Conservation (phyloP, 2,113 vertebrate species). For the Clinocottus analis region DNA sequence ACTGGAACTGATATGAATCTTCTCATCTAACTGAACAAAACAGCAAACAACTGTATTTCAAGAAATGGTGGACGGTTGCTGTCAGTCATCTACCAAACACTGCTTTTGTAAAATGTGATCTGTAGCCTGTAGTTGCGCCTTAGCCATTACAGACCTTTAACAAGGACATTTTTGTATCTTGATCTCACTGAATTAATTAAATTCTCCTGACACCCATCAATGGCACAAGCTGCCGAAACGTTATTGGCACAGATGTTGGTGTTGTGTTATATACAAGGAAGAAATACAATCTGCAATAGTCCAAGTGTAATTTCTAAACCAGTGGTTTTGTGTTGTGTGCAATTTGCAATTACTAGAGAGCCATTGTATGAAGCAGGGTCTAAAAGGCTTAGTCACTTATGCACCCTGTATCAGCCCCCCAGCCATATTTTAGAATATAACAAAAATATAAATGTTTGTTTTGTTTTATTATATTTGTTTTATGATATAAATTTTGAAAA, state of each 20-base stretch:
- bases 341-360: conserved; percentile 37
- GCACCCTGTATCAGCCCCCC: conserved; percentile 35
- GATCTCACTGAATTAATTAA: conserved; percentile 20
- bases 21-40: conserved; percentile 17
- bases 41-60: conserved; percentile 14
- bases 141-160: not conserved
- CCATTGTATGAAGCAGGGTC: conserved; percentile 31
- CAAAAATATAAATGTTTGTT: conserved; percentile 40
- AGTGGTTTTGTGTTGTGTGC: conserved; percentile 50
- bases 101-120: conserved; percentile 28
- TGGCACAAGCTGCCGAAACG: conserved; percentile 18
- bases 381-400: conserved; percentile 20
- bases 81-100: not conserved
- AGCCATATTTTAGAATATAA: conserved; percentile 57
- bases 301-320: conserved; percentile 23
- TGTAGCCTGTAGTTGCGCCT: conserved; percentile 16
- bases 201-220: conserved; percentile 1
- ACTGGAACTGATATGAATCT: not conserved
- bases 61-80: conserved; percentile 4
- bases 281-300: conserved; percentile 26
- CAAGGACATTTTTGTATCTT: not conserved
- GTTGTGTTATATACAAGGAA: conserved; percentile 13
- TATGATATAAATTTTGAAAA: conserved; percentile 63
- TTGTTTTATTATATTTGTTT: conserved; percentile 42
- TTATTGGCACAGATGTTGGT: conserved; percentile 26